A percentile compares a stretch with the other conserved stretches of the same genome.
These are phyloP conservation scores for Danaus plexippus DNA, from an alignment of 1,140 invertebrate genomes.

Conservation along the genomic window DNA sequence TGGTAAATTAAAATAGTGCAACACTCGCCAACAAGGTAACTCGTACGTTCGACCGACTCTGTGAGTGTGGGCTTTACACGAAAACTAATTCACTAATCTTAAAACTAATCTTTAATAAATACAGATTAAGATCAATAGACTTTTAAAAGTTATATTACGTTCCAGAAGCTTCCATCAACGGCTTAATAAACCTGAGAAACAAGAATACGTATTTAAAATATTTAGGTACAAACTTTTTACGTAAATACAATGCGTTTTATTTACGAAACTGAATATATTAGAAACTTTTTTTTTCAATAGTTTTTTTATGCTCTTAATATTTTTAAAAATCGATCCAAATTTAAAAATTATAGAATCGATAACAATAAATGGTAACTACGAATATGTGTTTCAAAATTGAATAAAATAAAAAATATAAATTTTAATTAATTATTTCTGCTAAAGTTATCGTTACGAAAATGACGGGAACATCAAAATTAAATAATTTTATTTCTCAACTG, in stretches of 20 bases:
- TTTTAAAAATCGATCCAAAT: too few species aligned
- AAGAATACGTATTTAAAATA: slow-evolving; percentile 3
- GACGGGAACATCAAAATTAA: slow-evolving; percentile 1
- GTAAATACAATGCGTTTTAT: too few species aligned
- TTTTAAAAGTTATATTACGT: slow-evolving; percentile 9
- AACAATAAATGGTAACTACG: too few species aligned
- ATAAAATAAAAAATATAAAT: not conserved
- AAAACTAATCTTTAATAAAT: slow-evolving; percentile 43
- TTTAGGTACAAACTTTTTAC: too few species aligned
- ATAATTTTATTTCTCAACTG: not conserved
- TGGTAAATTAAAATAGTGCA: slow-evolving; percentile 3
- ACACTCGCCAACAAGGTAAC: slow-evolving; percentile 29
- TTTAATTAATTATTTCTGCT: slow-evolving; percentile 4
- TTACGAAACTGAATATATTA: too few species aligned
- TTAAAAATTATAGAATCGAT: too few species aligned
- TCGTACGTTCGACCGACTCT: slow-evolving; percentile 29
- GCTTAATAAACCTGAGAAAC: slow-evolving; percentile 55
- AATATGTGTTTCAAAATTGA: too few species aligned
- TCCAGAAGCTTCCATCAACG: slow-evolving; percentile 14
- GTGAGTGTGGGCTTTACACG: slow-evolving; percentile 38
- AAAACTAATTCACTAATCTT: slow-evolving; percentile 32
- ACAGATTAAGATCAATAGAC: slow-evolving; percentile 36
- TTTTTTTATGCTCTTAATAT: too few species aligned
- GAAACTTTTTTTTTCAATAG: too few species aligned
- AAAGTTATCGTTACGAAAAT: not conserved